Evolutionary conservation across 1,140 invertebrate species (phyloP), one percentile per base, ranked within the genome.

Genomic region (Mesaphorura yosii): DNA sequence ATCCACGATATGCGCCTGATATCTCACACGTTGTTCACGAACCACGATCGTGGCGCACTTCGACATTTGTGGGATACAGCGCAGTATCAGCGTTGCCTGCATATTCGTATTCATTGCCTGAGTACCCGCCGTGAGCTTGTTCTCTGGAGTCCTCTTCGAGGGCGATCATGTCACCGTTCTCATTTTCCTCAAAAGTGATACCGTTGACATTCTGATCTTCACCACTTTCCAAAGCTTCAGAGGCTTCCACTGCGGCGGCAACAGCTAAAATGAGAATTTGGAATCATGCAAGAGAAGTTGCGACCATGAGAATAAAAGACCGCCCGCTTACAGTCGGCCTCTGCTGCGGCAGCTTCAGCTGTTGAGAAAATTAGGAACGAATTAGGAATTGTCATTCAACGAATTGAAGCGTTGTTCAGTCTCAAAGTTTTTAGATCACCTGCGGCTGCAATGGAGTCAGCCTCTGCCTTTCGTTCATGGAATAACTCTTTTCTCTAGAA

Each of bases 121-220:
- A n/a, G n/a, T n/a, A n/a, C 12, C 45, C 45, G 10, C 7, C 19
- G 25, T 47, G 20, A 26, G 23, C 45, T 15, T 12, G 7, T 28
- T 47, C 45, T 27, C 26, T 12, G 5, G 22, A 27, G 19, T 42
- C 47, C 12, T 26, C n/a, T 28, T 49, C 56, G 31, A 59, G 44
- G 45, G 6, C 6, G 17, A 42, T 22, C 7, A 42, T 19, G 17
- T 42, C 17, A 10, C 40, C 40, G 40, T 42, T 17, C 10, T 42
- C 40, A 42, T 6, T 19, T 19, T 42, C 40, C 17, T 42, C 40
- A 19, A 42, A 42, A 7, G 40, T 42, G 23, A 42, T 42, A 7
- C n/a, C 6, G 40, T 17, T 42, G 40, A 19, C 19, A 19, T 17
- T 22, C 10, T 42, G 23, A 7, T 42, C 17, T n/a, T n/a, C n/a